Evolutionary conservation across 2,113 vertebrate species (phyloP), one percentile per base, ranked within the genome.

Genomic region (Archocentrus centrarchus): DNA sequence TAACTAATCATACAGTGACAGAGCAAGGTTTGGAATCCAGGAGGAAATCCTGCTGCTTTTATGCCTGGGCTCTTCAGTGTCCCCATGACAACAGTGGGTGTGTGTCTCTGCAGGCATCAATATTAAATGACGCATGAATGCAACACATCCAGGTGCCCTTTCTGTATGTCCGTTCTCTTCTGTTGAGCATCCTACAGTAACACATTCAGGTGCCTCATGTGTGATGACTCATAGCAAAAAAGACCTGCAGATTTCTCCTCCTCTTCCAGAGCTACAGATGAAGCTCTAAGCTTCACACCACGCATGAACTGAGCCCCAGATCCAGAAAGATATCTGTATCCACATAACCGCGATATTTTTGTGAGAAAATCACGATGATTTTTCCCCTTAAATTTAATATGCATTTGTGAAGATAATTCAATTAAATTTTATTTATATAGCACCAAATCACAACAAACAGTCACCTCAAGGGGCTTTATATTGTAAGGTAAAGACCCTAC

Each of bases 141-240:
- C 41, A 70, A 50, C 66, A 70, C 44, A 50, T 70, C 24, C 66
- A 39, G 39, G 44, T 9, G 57, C 14, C 17, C 13, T 86, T 27
- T 63, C 9, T 27, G 32, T 61, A 27, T 76, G 15, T 59, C 0
- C 41, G 37, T 39, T 35, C 39, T 53, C 27, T n/a, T 44, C 3
- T 18, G 66, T n/a, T 37, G 7, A 78, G 73, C 50, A 63, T 7
- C 58, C 63, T 81, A 61, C 66, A 62, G 80, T 83, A 57, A 77
- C 76, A 55, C 6, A 62, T 66, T 89, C 81, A 78, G 83, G 73
- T 79, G 84, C 57, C 81, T 93, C 59, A 59, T 82, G 81, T 76
- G 75, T 41, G 86, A 91, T 93, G 93, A 95, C 81, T 94, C 95
- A 94, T 77, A 84, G 79, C 53, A 73, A 63, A 90, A 83, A 93